A percentile compares a stretch with the other conserved stretches of the same genome.
phyloP scores from a whole-genome alignment of 2,888 invertebrate species.

The Pteria penguin region DNA sequence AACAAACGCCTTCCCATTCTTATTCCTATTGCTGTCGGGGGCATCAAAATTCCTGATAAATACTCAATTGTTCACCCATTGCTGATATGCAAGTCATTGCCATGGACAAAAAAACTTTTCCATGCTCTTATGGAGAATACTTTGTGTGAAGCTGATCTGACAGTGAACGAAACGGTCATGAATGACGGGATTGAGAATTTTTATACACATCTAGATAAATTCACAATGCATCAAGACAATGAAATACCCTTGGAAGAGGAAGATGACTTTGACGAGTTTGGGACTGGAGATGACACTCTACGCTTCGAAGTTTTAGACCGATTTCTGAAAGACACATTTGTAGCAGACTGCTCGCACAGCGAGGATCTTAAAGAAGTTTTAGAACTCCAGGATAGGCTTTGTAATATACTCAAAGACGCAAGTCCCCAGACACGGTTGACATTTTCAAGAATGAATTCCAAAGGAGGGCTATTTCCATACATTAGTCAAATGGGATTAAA shows the following conservation, averaged over 20 bases:
- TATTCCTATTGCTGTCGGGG: background rate
- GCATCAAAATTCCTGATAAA: background rate
- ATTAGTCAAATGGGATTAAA: conserved; percentile 5
- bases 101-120: background rate
- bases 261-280: background rate
- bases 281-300: background rate
- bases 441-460: background rate
- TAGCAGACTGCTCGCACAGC: background rate
- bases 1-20: background rate
- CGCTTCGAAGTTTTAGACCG: background rate
- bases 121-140: background rate
- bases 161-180: background rate
- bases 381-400: background rate
- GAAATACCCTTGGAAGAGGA: background rate
- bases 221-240: too few species aligned
- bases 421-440: background rate
- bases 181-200: background rate
- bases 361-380: background rate
- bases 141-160: background rate
- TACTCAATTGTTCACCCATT: background rate
- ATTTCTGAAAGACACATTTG: background rate
- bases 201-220: background rate
- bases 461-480: background rate
- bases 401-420: background rate
- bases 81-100: background rate